Evolutionary conservation across 2,113 vertebrate genomes (phyloP).

Genomic region (Epinephelus fuscoguttatus): DNA sequence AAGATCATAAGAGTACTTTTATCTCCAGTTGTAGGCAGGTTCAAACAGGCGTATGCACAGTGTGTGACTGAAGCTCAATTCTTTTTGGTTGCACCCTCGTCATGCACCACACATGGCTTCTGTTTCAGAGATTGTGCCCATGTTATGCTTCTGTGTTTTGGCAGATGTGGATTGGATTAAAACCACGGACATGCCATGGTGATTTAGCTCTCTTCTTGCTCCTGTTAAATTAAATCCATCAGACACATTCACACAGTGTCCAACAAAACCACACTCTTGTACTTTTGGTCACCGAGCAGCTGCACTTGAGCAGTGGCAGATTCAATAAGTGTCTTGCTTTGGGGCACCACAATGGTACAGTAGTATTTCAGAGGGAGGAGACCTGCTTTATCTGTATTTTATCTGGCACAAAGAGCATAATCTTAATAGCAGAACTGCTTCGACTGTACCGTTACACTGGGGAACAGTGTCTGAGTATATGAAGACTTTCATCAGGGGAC

Average conservation of each 20-base stretch:
- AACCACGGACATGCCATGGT: background rate
- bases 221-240: slow-evolving; percentile 42
- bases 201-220: slow-evolving; percentile 24
- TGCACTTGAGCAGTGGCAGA: slow-evolving; percentile 18
- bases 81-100: background rate
- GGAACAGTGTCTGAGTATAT: slow-evolving; percentile 16
- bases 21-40: background rate
- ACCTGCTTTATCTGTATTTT: slow-evolving; percentile 29
- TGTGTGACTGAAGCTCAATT: background rate
- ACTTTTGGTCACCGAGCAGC: slow-evolving; percentile 3
- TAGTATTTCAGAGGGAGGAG: slow-evolving; percentile 8
- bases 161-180: slow-evolving; percentile 38
- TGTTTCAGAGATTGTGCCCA: slow-evolving; percentile 13
- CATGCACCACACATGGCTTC: background rate
- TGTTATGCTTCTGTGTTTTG: slow-evolving; percentile 26
- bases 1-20: background rate
- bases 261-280: slow-evolving; percentile 30
- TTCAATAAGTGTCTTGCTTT: slow-evolving; percentile 46
- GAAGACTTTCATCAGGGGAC: slow-evolving; percentile 25
- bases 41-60: background rate
- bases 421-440: slow-evolving; percentile 22
- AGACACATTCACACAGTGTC: slow-evolving; percentile 25
- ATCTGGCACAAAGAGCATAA: slow-evolving; percentile 40
- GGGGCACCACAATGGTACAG: slow-evolving; percentile 5
- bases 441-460: slow-evolving; percentile 12